A percentile compares a stretch with the other conserved stretches of the same genome.
Conservation (phyloP, 2,113 vertebrate species). For the Pygoscelis adeliae region DNA sequence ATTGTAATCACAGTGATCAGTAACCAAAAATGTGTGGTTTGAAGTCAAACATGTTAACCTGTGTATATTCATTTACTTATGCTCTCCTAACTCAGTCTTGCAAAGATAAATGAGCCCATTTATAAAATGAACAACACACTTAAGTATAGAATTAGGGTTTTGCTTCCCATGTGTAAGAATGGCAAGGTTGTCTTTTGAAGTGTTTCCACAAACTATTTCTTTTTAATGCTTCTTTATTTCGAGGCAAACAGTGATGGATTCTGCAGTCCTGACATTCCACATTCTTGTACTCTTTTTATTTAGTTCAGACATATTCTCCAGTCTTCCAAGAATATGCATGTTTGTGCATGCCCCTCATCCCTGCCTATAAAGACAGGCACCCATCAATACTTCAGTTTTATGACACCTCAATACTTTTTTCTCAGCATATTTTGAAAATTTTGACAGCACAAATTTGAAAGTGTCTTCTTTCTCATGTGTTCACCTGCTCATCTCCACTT, state of each 20-base stretch:
- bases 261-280: neutral
- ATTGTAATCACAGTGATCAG: neutral
- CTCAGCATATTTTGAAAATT: conserved; percentile 27
- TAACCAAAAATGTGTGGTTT: conserved; percentile 8
- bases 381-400: neutral
- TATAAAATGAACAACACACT: neutral
- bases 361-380: neutral
- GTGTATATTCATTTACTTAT: conserved; percentile 2
- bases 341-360: neutral
- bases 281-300: neutral
- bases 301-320: neutral
- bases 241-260: neutral
- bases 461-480: conserved; percentile 21
- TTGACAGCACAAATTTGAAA: conserved; percentile 50
- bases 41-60: neutral
- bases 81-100: neutral
- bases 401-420: conserved; percentile 30
- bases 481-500: conserved; percentile 38
- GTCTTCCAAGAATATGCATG: neutral
- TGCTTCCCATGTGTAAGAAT: neutral
- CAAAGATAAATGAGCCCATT: conserved; percentile 12
- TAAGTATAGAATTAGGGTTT: neutral
- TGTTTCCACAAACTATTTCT: conserved; percentile 1
- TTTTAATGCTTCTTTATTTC: neutral
- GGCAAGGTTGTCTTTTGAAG: neutral